Conservation (phyloP, 2,888 invertebrate genomes). For the Hyposoter dolosus region DNA sequence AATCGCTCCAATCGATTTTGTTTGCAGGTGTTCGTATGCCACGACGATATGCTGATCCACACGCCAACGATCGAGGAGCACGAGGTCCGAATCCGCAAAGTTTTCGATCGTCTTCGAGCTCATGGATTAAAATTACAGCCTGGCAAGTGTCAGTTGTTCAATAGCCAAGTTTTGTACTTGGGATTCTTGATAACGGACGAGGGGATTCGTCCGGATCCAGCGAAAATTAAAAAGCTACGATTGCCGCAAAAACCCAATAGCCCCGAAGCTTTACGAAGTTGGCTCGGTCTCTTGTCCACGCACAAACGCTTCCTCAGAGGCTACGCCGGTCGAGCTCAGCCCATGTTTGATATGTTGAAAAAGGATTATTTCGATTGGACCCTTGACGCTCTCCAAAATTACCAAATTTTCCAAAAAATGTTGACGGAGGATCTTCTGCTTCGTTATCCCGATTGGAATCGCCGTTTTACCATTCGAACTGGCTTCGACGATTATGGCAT, state of each 20-base stretch:
- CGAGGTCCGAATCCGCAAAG: conserved; percentile 37
- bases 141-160: conserved; percentile 54
- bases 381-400: neutral
- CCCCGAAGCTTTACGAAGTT: neutral
- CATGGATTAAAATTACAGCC: conserved; percentile 46
- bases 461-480: conserved; percentile 34
- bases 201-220: conserved; percentile 50
- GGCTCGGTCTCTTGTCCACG: conserved; percentile 30
- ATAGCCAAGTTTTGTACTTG: conserved; percentile 29
- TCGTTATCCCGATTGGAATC: conserved; percentile 55
- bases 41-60: conserved; percentile 60
- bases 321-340: conserved; percentile 22
- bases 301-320: conserved; percentile 49
- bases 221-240: conserved; percentile 31
- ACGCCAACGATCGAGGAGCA: conserved; percentile 47
- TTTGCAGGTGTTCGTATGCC: conserved; percentile 33
- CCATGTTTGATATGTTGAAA: conserved; percentile 26
- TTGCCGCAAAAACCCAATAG: conserved; percentile 7
- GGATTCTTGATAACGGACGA: conserved; percentile 41
- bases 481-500: conserved; percentile 14
- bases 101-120: conserved; percentile 33
- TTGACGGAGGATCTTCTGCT: conserved; percentile 24
- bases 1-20: neutral
- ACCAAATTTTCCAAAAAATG: neutral
- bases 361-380: conserved; percentile 11